Evolutionary conservation across 2,888 invertebrate species (phyloP).

Genomic region (Brassicogethes aeneus): DNA sequence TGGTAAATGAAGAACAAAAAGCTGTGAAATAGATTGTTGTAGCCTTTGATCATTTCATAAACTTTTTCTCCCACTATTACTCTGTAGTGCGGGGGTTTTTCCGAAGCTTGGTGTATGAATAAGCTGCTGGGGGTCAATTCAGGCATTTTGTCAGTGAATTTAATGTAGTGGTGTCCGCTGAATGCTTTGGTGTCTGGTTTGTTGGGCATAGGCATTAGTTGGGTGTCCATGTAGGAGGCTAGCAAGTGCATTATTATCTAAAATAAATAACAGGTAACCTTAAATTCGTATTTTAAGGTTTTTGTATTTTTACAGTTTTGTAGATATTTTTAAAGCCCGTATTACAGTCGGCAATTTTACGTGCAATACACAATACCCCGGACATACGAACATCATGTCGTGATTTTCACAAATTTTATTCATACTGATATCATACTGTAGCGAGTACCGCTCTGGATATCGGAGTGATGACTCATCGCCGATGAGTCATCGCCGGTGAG

Average conservation of each 20-base stretch:
- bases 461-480: no score
- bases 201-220: constrained; percentile 56
- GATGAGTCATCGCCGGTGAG: no score
- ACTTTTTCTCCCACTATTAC: constrained; percentile 57
- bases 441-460: no score
- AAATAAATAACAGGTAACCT: constrained; percentile 22
- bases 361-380: no score
- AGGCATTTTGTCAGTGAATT: constrained; percentile 41
- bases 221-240: constrained; percentile 78
- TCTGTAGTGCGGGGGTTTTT: constrained; percentile 64
- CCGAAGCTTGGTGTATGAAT: constrained; percentile 52
- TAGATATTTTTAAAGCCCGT: neutral
- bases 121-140: constrained; percentile 43
- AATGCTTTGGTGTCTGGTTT: constrained; percentile 60
- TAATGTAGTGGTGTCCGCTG: constrained; percentile 44
- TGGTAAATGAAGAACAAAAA: constrained; percentile 72
- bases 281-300: no score
- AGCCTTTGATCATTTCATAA: constrained; percentile 47
- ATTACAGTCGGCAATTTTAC: no score
- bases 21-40: constrained; percentile 54
- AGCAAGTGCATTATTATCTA: constrained; percentile 78
- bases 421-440: no score
- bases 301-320: neutral
- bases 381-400: no score
- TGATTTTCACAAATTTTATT: no score